Evolutionary conservation across 2,888 invertebrate genomes (phyloP).

Genomic region (Tridacna gigas): DNA sequence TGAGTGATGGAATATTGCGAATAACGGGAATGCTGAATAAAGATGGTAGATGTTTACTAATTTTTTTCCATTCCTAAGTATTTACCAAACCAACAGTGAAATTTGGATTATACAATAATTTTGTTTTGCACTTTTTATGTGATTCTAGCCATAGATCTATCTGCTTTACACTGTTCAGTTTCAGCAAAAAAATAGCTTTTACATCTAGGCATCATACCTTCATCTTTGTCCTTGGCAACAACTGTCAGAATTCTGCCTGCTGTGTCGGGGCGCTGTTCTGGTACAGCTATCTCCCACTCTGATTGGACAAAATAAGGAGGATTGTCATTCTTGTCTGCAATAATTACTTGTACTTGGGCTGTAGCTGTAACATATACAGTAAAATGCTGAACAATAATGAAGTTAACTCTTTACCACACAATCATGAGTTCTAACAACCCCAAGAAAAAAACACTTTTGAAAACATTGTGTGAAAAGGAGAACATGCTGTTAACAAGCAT

Average conservation of each 20-base stretch:
- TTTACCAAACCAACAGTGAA: too few species aligned
- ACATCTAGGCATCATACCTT: slow-evolving; percentile 85
- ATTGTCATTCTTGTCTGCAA: slow-evolving; percentile 82
- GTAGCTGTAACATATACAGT: slow-evolving; percentile 88
- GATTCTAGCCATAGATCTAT: too few species aligned
- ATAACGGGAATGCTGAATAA: too few species aligned
- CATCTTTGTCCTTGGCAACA: slow-evolving; percentile 98
- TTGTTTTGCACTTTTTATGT: too few species aligned
- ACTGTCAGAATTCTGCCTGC: slow-evolving; percentile 96
- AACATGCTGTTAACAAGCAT: too few species aligned
- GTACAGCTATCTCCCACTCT: slow-evolving; percentile 76
- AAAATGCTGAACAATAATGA: background rate
- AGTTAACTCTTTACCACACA: background rate
- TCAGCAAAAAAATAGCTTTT: too few species aligned
- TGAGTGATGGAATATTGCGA: too few species aligned
- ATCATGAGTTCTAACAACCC: too few species aligned
- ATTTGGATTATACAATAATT: too few species aligned
- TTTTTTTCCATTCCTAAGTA: too few species aligned
- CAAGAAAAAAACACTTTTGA: background rate
- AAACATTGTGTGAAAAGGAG: background rate
- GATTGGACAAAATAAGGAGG: slow-evolving; percentile 79
- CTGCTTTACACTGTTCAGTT: too few species aligned
- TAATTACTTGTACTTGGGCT: slow-evolving; percentile 91
- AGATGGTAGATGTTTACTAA: too few species aligned
- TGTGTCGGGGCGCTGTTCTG: slow-evolving; percentile 74